Conservation (phyloP, 2,888 invertebrate species). For the Apeira syringaria region DNA sequence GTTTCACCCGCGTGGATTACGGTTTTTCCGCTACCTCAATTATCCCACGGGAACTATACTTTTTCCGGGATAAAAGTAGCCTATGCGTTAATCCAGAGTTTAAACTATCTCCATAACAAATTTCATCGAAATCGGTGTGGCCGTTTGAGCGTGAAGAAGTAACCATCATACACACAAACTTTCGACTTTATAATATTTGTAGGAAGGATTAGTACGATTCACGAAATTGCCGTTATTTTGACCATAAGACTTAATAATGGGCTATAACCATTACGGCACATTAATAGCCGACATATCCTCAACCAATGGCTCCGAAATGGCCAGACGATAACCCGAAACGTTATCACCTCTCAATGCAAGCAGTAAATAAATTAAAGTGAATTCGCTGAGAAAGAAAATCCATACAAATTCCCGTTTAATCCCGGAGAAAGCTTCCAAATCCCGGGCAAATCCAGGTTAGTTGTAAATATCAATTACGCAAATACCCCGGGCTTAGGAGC, state of each 20-base stretch:
- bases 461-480: slow-evolving; percentile 83
- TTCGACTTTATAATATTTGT: too few relatives aligned
- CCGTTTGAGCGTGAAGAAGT: too few relatives aligned
- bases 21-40: too few relatives aligned
- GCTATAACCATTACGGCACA: slow-evolving; percentile 3
- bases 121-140: too few relatives aligned
- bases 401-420: slow-evolving; percentile 76
- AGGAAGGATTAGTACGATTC: too few relatives aligned
- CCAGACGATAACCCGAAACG: slow-evolving; percentile 48
- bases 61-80: too few relatives aligned
- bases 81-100: too few relatives aligned
- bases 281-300: slow-evolving; percentile 19
- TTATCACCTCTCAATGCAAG: slow-evolving; percentile 46
- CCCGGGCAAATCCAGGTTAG: slow-evolving; percentile 71
- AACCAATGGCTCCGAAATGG: slow-evolving; percentile 31
- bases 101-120: too few relatives aligned
- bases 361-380: slow-evolving; percentile 75
- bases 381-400: slow-evolving; percentile 67
- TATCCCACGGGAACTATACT: too few relatives aligned
- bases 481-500: slow-evolving; percentile 68
- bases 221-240: neutral
- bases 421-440: slow-evolving; percentile 59
- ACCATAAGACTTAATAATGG: slow-evolving; percentile 1
- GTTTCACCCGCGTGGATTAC: too few relatives aligned
- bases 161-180: too few relatives aligned